These are phyloP conservation scores for Drosophila tripunctata DNA, from an alignment of 2,888 invertebrate genomes.

Conservation along the genomic window DNA sequence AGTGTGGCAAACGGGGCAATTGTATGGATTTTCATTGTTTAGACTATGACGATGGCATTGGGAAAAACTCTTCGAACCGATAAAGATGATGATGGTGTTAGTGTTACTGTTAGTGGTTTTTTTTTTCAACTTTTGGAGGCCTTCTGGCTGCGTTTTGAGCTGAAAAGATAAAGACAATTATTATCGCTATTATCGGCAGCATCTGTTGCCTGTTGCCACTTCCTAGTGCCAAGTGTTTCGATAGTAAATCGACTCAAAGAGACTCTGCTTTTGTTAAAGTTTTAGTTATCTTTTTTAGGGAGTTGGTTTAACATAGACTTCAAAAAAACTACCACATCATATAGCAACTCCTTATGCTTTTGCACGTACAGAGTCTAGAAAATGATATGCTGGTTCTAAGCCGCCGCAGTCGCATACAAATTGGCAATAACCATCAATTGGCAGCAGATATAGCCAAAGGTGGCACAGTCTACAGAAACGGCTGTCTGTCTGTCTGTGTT, in stretches of 20 bases:
- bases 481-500: background rate
- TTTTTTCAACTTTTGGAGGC: too few species aligned
- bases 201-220: conserved; percentile 59
- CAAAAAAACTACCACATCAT: too few species aligned
- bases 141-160: conserved; percentile 60
- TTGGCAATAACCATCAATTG: conserved; percentile 79
- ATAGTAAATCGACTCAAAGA: too few species aligned
- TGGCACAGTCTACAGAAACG: conserved; percentile 11
- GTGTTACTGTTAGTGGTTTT: too few species aligned
- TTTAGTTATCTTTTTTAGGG: too few species aligned
- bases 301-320: too few species aligned
- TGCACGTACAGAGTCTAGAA: conserved; percentile 22
- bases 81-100: conserved; percentile 1
- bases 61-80: conserved; percentile 4
- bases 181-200: conserved; percentile 79
- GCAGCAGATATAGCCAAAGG: conserved; percentile 55
- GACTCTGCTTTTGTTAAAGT: too few species aligned
- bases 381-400: conserved; percentile 69
- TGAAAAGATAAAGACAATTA: conserved; percentile 79
- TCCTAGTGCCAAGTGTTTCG: conserved; percentile 25
- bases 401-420: conserved; percentile 64
- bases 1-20: conserved; percentile 62
- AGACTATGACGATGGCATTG: conserved; percentile 12
- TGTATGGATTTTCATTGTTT: conserved; percentile 61
- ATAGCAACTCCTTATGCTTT: background rate